A percentile compares a stretch with the other conserved stretches of the same genome.
phyloP scores from a whole-genome alignment of 2,797 vertebrate genomes.

The Busarellus nigricollis region DNA sequence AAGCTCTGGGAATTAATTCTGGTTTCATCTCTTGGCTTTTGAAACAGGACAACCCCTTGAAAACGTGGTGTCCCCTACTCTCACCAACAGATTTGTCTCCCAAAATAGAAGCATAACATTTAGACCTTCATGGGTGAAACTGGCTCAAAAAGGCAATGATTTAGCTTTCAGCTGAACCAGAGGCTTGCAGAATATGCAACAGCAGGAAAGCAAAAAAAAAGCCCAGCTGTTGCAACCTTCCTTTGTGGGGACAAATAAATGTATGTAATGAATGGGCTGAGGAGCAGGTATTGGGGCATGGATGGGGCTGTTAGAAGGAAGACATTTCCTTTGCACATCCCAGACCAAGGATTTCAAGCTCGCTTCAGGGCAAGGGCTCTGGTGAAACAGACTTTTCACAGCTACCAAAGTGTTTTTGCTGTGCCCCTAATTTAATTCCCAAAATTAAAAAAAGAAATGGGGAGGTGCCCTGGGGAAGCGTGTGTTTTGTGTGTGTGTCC shows the following conservation, averaged over 20 bases:
- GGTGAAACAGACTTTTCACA: neutral
- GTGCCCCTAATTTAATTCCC: neutral
- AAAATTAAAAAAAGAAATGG: neutral
- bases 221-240: neutral
- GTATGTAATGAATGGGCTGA: neutral
- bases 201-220: neutral
- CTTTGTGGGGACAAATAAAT: neutral
- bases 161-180: neutral
- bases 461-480: accelerated
- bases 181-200: neutral
- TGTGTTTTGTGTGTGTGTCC: neutral
- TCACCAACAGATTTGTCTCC: neutral
- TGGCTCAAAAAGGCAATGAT: neutral
- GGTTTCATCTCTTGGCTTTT: neutral
- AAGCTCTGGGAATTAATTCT: neutral
- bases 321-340: neutral
- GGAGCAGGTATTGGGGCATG: neutral
- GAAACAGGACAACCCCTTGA: neutral
- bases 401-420: neutral
- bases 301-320: neutral
- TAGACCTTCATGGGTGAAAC: neutral
- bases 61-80: neutral
- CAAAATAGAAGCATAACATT: neutral
- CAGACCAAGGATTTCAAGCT: neutral
- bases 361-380: neutral